Evolutionary conservation across 2,888 invertebrate genomes (phyloP).

Genomic region (Arctia plantaginis): DNA sequence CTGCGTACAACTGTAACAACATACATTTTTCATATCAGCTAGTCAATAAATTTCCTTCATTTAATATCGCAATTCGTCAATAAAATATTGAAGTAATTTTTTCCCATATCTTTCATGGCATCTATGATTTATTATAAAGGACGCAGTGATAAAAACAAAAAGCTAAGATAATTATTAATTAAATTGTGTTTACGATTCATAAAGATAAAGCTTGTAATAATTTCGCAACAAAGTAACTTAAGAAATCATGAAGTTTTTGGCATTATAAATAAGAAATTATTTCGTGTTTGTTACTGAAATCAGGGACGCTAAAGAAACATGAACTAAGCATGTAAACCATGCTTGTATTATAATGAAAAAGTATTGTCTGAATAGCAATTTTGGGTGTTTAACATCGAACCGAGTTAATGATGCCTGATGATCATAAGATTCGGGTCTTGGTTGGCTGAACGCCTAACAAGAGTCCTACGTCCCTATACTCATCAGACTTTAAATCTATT

Average conservation of each 20-base stretch:
- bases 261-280: background rate
- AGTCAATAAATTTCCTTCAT: background rate
- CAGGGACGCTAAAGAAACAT: background rate
- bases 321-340: background rate
- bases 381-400: too few species aligned
- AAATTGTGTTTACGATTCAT: slow-evolving; percentile 3
- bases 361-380: background rate
- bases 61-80: background rate
- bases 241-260: background rate
- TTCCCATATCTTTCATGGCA: background rate
- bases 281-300: background rate
- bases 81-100: background rate
- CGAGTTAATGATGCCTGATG: too few species aligned
- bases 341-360: background rate
- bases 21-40: background rate
- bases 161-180: slow-evolving; percentile 1
- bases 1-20: background rate
- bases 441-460: too few species aligned
- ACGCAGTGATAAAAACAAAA: background rate
- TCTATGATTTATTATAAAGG: background rate
- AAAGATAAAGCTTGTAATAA: background rate
- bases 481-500: too few species aligned
- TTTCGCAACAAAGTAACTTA: background rate
- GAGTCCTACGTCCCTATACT: too few species aligned
- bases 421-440: too few species aligned